Base-by-base conservation (phyloP, 2,113 vertebrate species). In the Syngnathoides biaculeatus region DNA sequence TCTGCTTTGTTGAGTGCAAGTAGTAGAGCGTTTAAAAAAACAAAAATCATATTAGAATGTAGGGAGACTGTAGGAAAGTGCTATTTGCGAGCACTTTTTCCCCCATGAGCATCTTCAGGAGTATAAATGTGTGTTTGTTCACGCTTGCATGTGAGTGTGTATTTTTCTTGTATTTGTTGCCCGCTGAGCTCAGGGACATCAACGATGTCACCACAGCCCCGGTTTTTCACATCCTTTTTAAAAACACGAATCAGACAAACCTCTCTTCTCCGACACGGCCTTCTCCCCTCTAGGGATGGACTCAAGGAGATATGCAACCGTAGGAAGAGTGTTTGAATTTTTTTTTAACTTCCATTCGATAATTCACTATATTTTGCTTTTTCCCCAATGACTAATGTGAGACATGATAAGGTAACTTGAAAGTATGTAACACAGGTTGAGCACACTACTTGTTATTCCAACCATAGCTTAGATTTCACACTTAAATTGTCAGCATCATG, bases 191-290 rank as follows among this genome's bases (percentile, higher is more conserved):
- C 76, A 68, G 90, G 88, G 89, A 91, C 89, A 91, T 88, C 86
- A 87, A 79, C 64, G 22, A 85, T 86, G 89, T 85, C 77, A 84
- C 83, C 82, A 85, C 81, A 90, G 89, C 90, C 88, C 91, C 86
- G 90, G 79, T 90, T 92, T 91, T 76, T 80, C 76, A 71, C 85
- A 89, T 88, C 78, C 81, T 73, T 67, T 79, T 86, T 87, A 87
- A 85, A 88, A 89, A 88, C 83, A 86, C 87, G 84, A 90, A 88
- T 87, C 87, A 89, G 79, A 90, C 79, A 82, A 89, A 82, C 73
- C 77, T 78, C 78, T 68, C 71, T 74, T 74, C 79, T 66, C 64
- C 53, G 55, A 64, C 75, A 68, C 30, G 52, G n/a, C 69, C 61
- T 27, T 64, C 69, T 27, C 65, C 78, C 39, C 84, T 81, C 80